Base-by-base conservation (phyloP, 2,888 invertebrate genomes). In the Cataglyphis albicans region DNA sequence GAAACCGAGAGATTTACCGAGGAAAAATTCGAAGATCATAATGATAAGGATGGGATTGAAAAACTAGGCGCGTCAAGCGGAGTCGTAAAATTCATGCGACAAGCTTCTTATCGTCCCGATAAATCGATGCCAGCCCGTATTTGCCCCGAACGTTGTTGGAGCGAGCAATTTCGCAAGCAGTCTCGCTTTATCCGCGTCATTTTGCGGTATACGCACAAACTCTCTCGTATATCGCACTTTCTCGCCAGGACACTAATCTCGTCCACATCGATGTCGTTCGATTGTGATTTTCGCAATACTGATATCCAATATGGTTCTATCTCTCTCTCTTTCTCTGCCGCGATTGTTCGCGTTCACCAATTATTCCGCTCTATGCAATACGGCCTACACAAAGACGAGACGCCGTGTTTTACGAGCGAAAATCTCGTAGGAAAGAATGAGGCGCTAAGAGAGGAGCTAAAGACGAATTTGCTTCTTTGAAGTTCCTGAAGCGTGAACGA, bases 391-490 rank as follows among this genome's bases (percentile, higher is more conserved):
- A 65, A 59, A 64, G 70, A 35, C n/a, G 10, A n/a, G 57, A 57
- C 76, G 18, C 10, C 32, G 48, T 44, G 78, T 78, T 70, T 70
- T 32, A 64, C 44, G 35, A 32, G 70, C 59, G 44, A 63, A 63
- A 74, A 38, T 76, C 38, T 55, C 25, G 38, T 52, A n/a, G 25
- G 15, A 10, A 72, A 78, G 44, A 70, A 59, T 38, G 44, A 32
- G 59, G 15, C 72, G 44, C 44, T 70, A 59, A 25, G 25, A 78
- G 59, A 57, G 59, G 35, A 12, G 44, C 59, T 59, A 59, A 55
- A 72, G 78, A 61, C 78, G 32, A 80, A 70, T 80, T 80, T 80
- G 78, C 72, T 80, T 44, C 78, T 80, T 80, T 80, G 78, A 80
- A 44, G 78, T 80, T n/a, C 59, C 9, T 35, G 72, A 80, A 80